Base-by-base conservation (phyloP, 2,797 vertebrate genomes). In the Sebastes paucispinis region DNA sequence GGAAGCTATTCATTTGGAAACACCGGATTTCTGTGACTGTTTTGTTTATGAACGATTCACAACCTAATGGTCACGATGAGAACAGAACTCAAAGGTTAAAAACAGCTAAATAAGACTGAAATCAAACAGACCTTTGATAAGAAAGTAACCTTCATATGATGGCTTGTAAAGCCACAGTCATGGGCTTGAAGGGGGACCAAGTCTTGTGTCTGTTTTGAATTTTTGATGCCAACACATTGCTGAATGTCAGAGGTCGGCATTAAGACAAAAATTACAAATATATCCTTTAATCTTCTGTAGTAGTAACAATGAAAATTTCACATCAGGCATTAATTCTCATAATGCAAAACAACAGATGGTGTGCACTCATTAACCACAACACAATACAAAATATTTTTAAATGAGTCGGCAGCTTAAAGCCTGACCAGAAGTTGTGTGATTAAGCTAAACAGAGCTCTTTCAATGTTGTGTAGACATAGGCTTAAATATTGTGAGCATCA, bases 331-430 rank as follows among this genome's bases (percentile, higher is more conserved):
- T 31, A 24, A 77, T 79, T 80, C 31, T 67, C 67, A 74, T 73
- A n/a, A 76, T 69, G 68, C 75, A 79, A 79, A 84, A 85, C 68
- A 77, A 74, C 87, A 86, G 87, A 86, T 88, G 80, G 75, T 43
- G 72, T 55, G 69, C 54, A 72, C 50, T 34, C 69, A 54, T 68
- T 79, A 73, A 84, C 76, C 32, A 66, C 55, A 79, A 52, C n/a
- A 75, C 69, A 60, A 76, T 27, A 54, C 20, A n/a, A 69, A 63
- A 70, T 73, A 82, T 76, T 78, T 81, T 63, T 24, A 50, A 63
- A 80, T 62, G 36, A 78, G 69, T 84, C 32, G 27, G 36, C 43
- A 67, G 65, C 47, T 78, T 83, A 88, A 62, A 73, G 62, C 83
- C 66, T 66, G 36, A 57, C 25, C 68, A 76, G 36, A 82, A 70